phyloP scores from a whole-genome alignment of 2,113 vertebrate species.

The Paramormyrops kingsleyae region DNA sequence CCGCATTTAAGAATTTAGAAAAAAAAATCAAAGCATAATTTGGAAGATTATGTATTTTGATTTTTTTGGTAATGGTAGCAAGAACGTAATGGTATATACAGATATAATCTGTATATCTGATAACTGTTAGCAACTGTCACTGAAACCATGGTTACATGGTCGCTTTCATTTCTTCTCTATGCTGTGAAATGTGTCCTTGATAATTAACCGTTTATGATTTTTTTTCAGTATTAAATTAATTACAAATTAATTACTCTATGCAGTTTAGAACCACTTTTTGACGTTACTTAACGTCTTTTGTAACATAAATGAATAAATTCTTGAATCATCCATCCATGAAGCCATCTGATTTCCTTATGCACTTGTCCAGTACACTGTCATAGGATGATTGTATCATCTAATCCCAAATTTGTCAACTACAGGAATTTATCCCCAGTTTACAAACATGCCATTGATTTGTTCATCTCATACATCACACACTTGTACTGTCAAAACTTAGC shows the following conservation, averaged over 20 bases:
- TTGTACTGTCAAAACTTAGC: neutral
- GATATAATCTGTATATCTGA: neutral
- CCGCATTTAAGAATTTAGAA: neutral
- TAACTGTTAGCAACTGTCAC: neutral
- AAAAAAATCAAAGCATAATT: neutral
- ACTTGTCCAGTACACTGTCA: neutral
- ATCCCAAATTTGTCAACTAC: neutral
- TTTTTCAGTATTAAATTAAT: neutral
- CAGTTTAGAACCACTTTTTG: neutral
- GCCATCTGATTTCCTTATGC: neutral
- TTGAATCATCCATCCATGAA: neutral
- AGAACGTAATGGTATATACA: neutral
- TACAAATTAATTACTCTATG: neutral
- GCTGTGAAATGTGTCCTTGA: neutral
- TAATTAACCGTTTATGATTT: neutral
- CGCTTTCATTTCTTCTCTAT: neutral
- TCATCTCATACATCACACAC: neutral
- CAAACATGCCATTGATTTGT: neutral
- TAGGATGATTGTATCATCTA: neutral
- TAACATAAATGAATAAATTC: neutral
- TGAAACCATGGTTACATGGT: neutral
- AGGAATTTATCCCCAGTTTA: neutral
- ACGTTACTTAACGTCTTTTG: neutral
- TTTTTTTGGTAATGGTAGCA: neutral
- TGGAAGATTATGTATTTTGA: neutral